Conservation (phyloP, 2,797 vertebrate species). For the Tangara arthus region DNA sequence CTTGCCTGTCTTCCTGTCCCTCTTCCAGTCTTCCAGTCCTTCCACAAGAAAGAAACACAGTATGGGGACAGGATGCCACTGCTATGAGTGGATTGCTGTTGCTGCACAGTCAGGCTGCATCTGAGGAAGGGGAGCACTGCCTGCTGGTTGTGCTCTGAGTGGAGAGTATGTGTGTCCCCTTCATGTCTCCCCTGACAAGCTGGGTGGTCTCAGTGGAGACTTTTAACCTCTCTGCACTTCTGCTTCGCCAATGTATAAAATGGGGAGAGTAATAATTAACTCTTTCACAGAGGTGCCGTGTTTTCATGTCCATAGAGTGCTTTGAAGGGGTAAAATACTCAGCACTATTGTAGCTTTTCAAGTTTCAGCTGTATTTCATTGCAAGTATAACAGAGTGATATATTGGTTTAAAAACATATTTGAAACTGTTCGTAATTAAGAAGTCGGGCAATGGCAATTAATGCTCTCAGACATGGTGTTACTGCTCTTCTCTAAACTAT, state of each 20-base stretch:
- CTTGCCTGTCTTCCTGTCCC: not conserved
- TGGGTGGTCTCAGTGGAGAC: slow-evolving; percentile 38
- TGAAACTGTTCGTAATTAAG: slow-evolving; percentile 72
- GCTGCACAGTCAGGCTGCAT: not conserved
- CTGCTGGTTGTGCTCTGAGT: not conserved
- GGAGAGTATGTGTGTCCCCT: not conserved
- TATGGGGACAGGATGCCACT: not conserved
- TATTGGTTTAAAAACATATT: slow-evolving; percentile 42
- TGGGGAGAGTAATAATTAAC: not conserved
- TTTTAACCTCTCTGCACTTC: slow-evolving; percentile 14
- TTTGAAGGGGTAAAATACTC: slow-evolving; percentile 29
- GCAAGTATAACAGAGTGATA: not conserved
- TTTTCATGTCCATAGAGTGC: not conserved
- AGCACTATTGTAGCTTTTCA: not conserved
- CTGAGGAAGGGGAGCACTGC: not conserved
- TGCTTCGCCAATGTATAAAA: not conserved
- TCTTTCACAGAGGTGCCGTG: not conserved
- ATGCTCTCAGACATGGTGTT: slow-evolving; percentile 61
- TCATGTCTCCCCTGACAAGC: not conserved
- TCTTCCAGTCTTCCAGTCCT: not conserved
- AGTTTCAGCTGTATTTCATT: slow-evolving; percentile 30
- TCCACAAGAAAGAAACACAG: not conserved
- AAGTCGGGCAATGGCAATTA: slow-evolving; percentile 71
- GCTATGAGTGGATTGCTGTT: not conserved
- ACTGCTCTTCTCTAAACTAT: slow-evolving; percentile 68